phyloP scores from a whole-genome alignment of 2,113 vertebrate genomes.

The Oncorhynchus nerka region DNA sequence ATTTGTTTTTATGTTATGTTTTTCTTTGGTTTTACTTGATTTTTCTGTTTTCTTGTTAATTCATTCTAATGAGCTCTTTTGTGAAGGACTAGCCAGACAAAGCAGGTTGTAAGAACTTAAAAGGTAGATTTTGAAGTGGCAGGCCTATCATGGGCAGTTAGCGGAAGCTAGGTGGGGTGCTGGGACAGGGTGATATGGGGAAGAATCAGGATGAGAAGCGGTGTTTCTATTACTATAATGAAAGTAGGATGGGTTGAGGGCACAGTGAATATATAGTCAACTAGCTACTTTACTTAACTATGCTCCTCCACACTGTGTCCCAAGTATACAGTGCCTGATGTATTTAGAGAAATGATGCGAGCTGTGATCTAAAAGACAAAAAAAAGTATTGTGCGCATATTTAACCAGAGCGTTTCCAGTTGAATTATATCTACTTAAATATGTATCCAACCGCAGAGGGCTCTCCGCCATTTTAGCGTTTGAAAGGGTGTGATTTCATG shows the following conservation, averaged over 20 bases:
- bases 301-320: constrained; percentile 62
- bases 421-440: constrained; percentile 63
- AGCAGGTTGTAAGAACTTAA: constrained; percentile 24
- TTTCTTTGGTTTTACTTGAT: constrained; percentile 43
- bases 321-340: constrained; percentile 76
- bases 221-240: constrained; percentile 50
- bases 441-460: constrained; percentile 65
- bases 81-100: constrained; percentile 33
- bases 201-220: constrained; percentile 45
- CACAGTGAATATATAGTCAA: constrained; percentile 34
- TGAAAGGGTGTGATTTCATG: constrained; percentile 37
- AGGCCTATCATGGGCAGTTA: constrained; percentile 33
- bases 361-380: constrained; percentile 72
- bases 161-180: constrained; percentile 30
- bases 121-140: no score
- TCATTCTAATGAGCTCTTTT: constrained; percentile 55
- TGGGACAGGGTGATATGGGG: constrained; percentile 13
- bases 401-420: constrained; percentile 78
- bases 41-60: constrained; percentile 36
- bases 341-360: constrained; percentile 69
- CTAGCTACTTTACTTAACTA: constrained; percentile 56
- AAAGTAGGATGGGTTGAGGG: constrained; percentile 66
- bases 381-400: constrained; percentile 73
- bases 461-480: constrained; percentile 58
- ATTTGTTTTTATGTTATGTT: constrained; percentile 49